These are phyloP conservation scores for Cyanocitta stelleri DNA, from an alignment of 2,113 vertebrate genomes.

Conservation along the genomic window DNA sequence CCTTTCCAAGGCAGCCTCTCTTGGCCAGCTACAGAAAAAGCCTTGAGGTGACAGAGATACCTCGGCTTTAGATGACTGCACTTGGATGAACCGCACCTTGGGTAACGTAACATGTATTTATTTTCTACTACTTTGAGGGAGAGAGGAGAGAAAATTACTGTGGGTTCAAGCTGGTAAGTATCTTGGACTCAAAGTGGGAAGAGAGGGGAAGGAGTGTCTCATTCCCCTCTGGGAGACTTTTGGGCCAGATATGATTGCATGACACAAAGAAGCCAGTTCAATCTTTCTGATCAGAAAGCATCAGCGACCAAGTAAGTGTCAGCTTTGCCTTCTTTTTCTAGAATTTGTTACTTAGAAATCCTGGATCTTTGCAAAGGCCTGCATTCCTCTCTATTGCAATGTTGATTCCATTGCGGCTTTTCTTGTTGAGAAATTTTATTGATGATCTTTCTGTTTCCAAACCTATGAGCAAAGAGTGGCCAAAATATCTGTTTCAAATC, in stretches of 20 bases:
- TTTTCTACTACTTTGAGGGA: not conserved
- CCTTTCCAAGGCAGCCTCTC: not conserved
- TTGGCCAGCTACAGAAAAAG: not conserved
- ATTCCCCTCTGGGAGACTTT: not conserved
- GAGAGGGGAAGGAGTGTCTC: not conserved
- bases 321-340: not conserved
- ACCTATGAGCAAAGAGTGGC: not conserved
- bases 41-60: not conserved
- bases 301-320: not conserved
- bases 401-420: slow-evolving; percentile 19
- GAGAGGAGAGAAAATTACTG: not conserved
- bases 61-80: not conserved
- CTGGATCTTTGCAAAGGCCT: not conserved
- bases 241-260: not conserved
- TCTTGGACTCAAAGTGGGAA: not conserved
- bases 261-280: not conserved
- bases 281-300: not conserved
- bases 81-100: not conserved
- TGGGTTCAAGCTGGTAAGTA: not conserved
- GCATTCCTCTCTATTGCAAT: not conserved
- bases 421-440: not conserved
- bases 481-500: slow-evolving; percentile 17
- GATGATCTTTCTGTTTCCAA: not conserved
- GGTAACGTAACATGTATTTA: not conserved
- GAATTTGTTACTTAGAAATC: not conserved